These are phyloP conservation scores for Teleogryllus oceanicus DNA, from an alignment of 2,888 invertebrate genomes.

Conservation along the genomic window DNA sequence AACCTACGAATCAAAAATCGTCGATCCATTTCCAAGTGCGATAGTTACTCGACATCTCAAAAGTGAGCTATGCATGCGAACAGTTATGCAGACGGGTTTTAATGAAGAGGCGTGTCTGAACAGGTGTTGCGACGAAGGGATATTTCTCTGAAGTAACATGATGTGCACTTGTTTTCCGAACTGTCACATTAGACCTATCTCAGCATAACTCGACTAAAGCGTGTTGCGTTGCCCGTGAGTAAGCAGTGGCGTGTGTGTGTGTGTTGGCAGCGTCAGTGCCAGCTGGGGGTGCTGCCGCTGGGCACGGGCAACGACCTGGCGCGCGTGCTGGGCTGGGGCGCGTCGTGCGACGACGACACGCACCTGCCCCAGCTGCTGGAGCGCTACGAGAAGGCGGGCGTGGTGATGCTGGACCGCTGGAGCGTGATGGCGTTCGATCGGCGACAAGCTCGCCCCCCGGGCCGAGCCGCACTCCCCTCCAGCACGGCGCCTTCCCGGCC, in stretches of 20 bases:
- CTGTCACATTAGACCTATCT: not conserved
- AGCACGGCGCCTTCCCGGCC: conserved; percentile 38
- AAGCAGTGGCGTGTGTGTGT: not conserved
- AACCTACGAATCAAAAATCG: no score
- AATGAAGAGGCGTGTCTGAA: no score
- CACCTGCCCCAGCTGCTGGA: conserved; percentile 88
- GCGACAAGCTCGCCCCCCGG: not conserved
- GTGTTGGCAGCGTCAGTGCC: conserved; percentile 73
- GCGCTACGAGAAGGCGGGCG: conserved; percentile 93
- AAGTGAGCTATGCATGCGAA: no score
- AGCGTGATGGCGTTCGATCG: conserved; percentile 92
- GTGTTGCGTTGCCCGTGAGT: not conserved
- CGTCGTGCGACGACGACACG: conserved; percentile 92
- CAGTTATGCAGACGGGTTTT: no score
- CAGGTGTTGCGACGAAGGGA: no score
- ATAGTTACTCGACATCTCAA: no score
- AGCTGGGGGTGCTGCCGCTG: conserved; percentile 89
- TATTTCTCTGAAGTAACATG: no score
- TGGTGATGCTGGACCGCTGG: conserved; percentile 95
- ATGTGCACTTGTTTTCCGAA: no score
- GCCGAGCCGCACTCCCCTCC: not conserved
- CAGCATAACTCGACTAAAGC: not conserved
- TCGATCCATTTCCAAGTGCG: no score
- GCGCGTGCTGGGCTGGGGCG: conserved; percentile 93
- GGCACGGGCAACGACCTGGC: conserved; percentile 97